Percentiles rank a stretch among this genome's conserved stretches.
These are phyloP conservation scores for Cydia pomonella DNA, from an alignment of 1,140 invertebrate genomes.

Conservation along the genomic window DNA sequence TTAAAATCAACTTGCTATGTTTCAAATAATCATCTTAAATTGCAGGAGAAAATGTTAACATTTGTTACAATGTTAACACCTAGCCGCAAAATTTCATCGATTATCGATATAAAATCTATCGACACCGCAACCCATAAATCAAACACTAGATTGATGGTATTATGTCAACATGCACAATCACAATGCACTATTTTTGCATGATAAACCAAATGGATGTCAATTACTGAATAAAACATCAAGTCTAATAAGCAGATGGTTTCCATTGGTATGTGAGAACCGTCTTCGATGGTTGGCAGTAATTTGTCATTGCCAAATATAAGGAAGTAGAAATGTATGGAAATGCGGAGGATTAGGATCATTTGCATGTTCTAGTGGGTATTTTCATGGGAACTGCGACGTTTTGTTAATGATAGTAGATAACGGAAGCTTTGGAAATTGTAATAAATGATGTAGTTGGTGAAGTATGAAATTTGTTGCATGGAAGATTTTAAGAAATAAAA, in stretches of 20 bases:
- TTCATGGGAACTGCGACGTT: slow-evolving; percentile 45
- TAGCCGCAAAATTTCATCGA: slow-evolving; percentile 11
- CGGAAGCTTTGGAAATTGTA: not conserved
- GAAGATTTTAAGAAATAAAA: too few species aligned
- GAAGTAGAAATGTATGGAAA: slow-evolving; percentile 54
- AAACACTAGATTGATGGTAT: slow-evolving; percentile 74
- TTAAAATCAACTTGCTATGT: too few species aligned
- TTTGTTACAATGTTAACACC: too few species aligned
- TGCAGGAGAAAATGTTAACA: too few species aligned
- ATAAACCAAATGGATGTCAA: slow-evolving; percentile 71
- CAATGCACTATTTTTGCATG: slow-evolving; percentile 69
- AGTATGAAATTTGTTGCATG: too few species aligned
- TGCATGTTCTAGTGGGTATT: slow-evolving; percentile 48
- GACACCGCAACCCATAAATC: slow-evolving; percentile 59
- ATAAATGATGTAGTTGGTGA: too few species aligned
- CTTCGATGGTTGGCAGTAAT: slow-evolving; percentile 50
- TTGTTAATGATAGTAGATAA: slow-evolving; percentile 13
- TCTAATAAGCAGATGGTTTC: slow-evolving; percentile 54
- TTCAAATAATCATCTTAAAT: too few species aligned
- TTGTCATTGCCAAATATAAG: slow-evolving; percentile 69
- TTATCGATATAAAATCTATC: slow-evolving; percentile 42
- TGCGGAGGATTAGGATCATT: slow-evolving; percentile 55
- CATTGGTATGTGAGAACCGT: slow-evolving; percentile 65
- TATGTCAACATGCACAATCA: slow-evolving; percentile 75
- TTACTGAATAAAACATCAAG: slow-evolving; percentile 72